Evolutionary conservation across 1,140 invertebrate genomes (phyloP).

Genomic region (Drosophila sulfurigaster): DNA sequence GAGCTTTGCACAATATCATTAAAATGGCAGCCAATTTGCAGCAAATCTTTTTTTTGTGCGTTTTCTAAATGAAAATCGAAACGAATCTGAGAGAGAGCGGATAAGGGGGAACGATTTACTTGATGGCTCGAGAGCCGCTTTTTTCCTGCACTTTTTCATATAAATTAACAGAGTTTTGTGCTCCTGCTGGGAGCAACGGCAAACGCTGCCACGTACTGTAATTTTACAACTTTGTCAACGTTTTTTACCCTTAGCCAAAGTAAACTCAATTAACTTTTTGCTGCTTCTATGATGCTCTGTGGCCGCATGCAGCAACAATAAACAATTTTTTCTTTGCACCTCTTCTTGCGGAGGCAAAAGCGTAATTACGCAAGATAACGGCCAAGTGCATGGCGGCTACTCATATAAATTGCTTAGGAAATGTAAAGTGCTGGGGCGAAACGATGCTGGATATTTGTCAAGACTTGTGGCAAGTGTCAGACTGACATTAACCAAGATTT

Average conservation of each 20-base stretch:
- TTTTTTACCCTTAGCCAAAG: slow-evolving; percentile 74
- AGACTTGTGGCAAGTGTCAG: slow-evolving; percentile 57
- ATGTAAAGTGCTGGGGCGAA: slow-evolving; percentile 64
- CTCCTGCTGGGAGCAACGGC: slow-evolving; percentile 7
- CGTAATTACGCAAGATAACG: slow-evolving; percentile 79
- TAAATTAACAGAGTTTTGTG: slow-evolving; percentile 67
- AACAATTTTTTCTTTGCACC: slow-evolving; percentile 70
- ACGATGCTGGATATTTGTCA: slow-evolving; percentile 67
- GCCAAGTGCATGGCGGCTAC: slow-evolving; percentile 68
- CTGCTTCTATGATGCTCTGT: slow-evolving; percentile 41
- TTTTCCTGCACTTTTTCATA: slow-evolving; percentile 66
- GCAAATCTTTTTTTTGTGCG: slow-evolving; percentile 15
- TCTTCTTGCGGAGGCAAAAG: slow-evolving; percentile 46
- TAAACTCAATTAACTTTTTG: slow-evolving; percentile 83
- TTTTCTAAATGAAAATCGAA: slow-evolving; percentile 20
- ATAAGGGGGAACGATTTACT: neutral
- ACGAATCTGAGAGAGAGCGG: neutral
- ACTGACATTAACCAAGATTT: slow-evolving; percentile 82
- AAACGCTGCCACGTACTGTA: slow-evolving; percentile 40
- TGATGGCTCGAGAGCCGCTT: slow-evolving; percentile 35
- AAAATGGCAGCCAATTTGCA: slow-evolving; percentile 49
- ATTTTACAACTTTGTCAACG: slow-evolving; percentile 80
- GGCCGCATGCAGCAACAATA: slow-evolving; percentile 62
- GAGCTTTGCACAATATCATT: slow-evolving; percentile 67
- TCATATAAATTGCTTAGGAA: slow-evolving; percentile 80